Evolutionary conservation across 2,888 invertebrate genomes (phyloP).

Genomic region (Teinopalpus imperialis): DNA sequence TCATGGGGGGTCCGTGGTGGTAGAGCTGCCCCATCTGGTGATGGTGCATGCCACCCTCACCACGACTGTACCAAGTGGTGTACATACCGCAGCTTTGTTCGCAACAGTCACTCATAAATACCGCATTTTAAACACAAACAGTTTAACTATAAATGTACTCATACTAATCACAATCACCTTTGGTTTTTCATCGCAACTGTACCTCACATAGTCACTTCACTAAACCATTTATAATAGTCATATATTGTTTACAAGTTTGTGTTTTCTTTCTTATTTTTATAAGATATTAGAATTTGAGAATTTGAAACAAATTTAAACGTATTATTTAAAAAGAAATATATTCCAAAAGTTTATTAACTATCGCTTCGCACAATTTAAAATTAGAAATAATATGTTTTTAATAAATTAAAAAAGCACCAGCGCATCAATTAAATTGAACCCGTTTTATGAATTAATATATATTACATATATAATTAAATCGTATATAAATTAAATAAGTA

Average conservation of each 20-base stretch:
- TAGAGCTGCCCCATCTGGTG: conserved; percentile 79
- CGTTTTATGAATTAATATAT: conserved; percentile 38
- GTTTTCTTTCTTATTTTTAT: background rate
- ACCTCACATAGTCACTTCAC: conserved; percentile 13
- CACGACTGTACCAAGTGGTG: conserved; percentile 79
- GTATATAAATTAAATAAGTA: conserved; percentile 42
- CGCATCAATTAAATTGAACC: conserved; percentile 43
- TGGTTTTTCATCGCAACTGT: conserved; percentile 17
- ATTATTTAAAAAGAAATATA: background rate
- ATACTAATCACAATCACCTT: conserved; percentile 5
- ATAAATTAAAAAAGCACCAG: conserved; percentile 35
- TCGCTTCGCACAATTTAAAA: conserved; percentile 29
- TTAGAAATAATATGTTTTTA: conserved; percentile 23
- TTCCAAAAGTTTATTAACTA: conserved; percentile 10
- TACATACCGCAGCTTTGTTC: conserved; percentile 75
- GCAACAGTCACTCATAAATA: conserved; percentile 73
- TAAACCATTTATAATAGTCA: background rate
- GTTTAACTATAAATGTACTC: conserved; percentile 7
- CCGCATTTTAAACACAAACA: conserved; percentile 41
- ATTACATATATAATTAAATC: too few species aligned
- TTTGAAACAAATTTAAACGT: too few species aligned
- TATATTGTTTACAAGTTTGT: too few species aligned
- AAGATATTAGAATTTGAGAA: too few species aligned
- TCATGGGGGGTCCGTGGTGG: conserved; percentile 81
- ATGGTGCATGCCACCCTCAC: conserved; percentile 77